A percentile compares a stretch with the other conserved stretches of the same genome.
These are phyloP conservation scores for Apamea monoglypha DNA, from an alignment of 2,888 invertebrate species.

Conservation along the genomic window DNA sequence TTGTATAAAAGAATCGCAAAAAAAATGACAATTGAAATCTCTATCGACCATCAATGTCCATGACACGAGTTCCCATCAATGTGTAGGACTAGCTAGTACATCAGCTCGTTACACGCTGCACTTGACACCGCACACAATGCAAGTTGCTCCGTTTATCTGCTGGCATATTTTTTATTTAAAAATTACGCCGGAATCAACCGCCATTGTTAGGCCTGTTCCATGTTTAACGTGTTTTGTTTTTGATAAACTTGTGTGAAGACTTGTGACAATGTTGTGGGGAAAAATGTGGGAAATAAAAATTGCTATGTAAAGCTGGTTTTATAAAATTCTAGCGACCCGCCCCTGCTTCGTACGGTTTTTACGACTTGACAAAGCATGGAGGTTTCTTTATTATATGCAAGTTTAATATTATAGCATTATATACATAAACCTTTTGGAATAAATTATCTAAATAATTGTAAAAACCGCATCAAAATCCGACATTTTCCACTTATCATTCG, in stretches of 20 bases:
- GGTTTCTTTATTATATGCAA: neutral
- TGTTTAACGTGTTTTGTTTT: conserved; percentile 49
- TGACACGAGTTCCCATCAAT: conserved; percentile 38
- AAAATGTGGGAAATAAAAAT: conserved; percentile 1
- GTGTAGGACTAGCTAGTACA: conserved; percentile 46
- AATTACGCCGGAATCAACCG: conserved; percentile 58
- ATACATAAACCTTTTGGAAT: neutral
- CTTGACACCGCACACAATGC: conserved; percentile 67
- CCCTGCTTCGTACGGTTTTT: neutral
- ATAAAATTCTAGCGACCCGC: neutral
- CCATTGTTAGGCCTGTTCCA: conserved; percentile 51
- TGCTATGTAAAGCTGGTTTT: neutral
- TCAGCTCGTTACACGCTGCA: conserved; percentile 65
- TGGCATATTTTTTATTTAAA: conserved; percentile 54
- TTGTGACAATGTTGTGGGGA: conserved; percentile 4
- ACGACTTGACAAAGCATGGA: neutral
- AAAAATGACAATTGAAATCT: conserved; percentile 18
- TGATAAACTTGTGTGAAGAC: conserved; percentile 31
- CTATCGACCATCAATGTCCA: conserved; percentile 45
- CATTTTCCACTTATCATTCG: no score
- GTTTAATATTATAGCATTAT: neutral
- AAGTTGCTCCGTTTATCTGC: conserved; percentile 53
- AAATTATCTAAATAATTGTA: neutral
- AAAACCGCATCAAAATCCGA: neutral
- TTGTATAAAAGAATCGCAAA: no score